These are phyloP conservation scores for Bugula neritina DNA, from an alignment of 2,888 invertebrate species.

Conservation along the genomic window DNA sequence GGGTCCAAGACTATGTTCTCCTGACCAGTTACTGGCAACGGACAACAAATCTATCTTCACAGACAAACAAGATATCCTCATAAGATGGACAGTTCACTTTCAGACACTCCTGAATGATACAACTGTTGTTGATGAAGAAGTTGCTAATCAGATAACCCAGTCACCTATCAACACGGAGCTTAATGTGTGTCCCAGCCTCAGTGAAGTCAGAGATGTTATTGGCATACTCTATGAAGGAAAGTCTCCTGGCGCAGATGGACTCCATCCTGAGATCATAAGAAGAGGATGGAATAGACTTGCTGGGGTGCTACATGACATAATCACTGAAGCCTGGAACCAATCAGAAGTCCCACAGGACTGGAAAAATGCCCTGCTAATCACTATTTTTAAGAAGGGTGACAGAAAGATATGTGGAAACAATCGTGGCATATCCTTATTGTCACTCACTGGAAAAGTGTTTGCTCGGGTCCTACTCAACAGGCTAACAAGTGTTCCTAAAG, in stretches of 20 bases:
- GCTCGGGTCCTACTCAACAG: not conserved
- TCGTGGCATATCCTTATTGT: too few relatives aligned
- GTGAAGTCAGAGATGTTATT: not conserved
- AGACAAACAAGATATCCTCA: not conserved
- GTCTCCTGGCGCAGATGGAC: not conserved
- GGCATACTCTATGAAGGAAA: not conserved
- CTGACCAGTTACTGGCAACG: not conserved
- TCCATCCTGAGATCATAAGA: not conserved
- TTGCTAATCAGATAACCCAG: not conserved
- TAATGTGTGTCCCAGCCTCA: not conserved
- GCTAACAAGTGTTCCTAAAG: not conserved
- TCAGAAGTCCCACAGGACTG: too few relatives aligned
- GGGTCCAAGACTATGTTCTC: not conserved
- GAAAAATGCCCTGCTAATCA: too few relatives aligned
- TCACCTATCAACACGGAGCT: not conserved
- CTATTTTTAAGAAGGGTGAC: too few relatives aligned
- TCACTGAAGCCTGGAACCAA: not conserved
- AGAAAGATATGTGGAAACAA: too few relatives aligned
- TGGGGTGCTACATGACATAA: not conserved
- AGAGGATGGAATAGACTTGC: not conserved
- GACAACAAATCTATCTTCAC: not conserved
- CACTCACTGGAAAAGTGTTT: conserved; percentile 13
- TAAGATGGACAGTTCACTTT: not conserved
- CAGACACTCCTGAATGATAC: not conserved
- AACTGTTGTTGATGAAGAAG: not conserved